Evolutionary conservation across 1,140 invertebrate genomes (phyloP), one percentile per base, ranked within the genome.

Genomic region (Papilio aristodemus): DNA sequence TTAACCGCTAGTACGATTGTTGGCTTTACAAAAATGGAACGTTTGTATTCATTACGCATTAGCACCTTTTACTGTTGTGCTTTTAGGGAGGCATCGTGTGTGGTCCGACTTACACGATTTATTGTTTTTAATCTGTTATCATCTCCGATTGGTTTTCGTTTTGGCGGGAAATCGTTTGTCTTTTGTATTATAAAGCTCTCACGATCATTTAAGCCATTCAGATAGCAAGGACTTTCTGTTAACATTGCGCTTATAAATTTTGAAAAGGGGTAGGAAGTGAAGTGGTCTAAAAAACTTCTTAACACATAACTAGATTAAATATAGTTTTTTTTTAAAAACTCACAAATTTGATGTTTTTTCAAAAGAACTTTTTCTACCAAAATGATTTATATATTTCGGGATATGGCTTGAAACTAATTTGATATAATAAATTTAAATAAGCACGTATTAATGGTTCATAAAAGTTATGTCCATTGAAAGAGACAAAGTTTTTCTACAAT

Each of bases 41-140:
- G 77, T 68, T 76, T 81, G 81, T 85, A 80, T 79, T 85, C 72
- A 76, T 82, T 89, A 87, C 84, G 83, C 79, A 79, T 91, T 91
- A 91, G 79, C 89, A 86, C 89, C 85, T 91, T 90, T 89, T 88
- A 89, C 82, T 89, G 85, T 83, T 80, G 77, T 77, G 78, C 85
- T 87, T 87, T 85, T 86, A 84, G 83, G 77, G 77, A 78, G 62
- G 66, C 81, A 73, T 58, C 82, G 86, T 89, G 89, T 89, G 89
- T 89, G 89, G 87, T 86, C 87, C 41, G 22, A 27, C 17, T 43
- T 19, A 19, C 57, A 70, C 67, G 62, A 41, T 71, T 66, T 59
- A 66, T 70, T 39, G 73, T 75, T 78, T 77, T 77, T 76, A 76
- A 73, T 78, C 70, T 75, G 73, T 73, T 68, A 75, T 69, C 46